Evolutionary conservation across 2,113 vertebrate genomes (phyloP).

Genomic region (Chitala chitala): DNA sequence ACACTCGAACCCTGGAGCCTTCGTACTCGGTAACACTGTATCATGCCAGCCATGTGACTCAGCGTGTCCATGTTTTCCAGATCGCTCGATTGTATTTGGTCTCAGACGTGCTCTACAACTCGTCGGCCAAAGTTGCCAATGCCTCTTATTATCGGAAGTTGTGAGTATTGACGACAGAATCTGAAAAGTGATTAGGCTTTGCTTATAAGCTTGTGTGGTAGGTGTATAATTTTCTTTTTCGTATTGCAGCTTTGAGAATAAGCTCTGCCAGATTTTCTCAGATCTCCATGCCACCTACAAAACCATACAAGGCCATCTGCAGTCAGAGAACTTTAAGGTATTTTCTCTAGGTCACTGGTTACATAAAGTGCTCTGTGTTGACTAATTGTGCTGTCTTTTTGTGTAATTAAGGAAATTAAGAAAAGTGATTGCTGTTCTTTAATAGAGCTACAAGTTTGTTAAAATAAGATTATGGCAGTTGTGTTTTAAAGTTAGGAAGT

Average conservation of each 20-base stretch:
- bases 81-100: slow-evolving; percentile 96
- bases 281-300: slow-evolving; percentile 96
- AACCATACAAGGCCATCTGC: slow-evolving; percentile 95
- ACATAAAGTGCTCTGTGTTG: not conserved
- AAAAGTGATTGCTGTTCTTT: not conserved
- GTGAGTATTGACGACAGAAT: slow-evolving; percentile 69
- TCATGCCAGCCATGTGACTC: too few relatives aligned
- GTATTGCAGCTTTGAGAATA: slow-evolving; percentile 89
- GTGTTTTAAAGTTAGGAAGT: too few relatives aligned
- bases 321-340: slow-evolving; percentile 98
- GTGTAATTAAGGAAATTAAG: not conserved
- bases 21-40: too few relatives aligned
- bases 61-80: slow-evolving; percentile 58
- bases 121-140: slow-evolving; percentile 96
- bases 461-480: too few relatives aligned
- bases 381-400: not conserved
- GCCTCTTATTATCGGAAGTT: slow-evolving; percentile 99
- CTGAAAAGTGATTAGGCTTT: not conserved
- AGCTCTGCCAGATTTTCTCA: slow-evolving; percentile 94
- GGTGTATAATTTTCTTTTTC: slow-evolving; percentile 31
- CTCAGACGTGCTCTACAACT: slow-evolving; percentile 96
- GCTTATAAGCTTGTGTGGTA: not conserved
- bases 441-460: too few relatives aligned
- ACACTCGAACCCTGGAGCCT: too few relatives aligned
- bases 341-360: slow-evolving; percentile 31